Percentiles rank a stretch among this genome's conserved stretches.
phyloP scores from a whole-genome alignment of 2,888 invertebrate genomes.

The Himalopsyche tibetana region DNA sequence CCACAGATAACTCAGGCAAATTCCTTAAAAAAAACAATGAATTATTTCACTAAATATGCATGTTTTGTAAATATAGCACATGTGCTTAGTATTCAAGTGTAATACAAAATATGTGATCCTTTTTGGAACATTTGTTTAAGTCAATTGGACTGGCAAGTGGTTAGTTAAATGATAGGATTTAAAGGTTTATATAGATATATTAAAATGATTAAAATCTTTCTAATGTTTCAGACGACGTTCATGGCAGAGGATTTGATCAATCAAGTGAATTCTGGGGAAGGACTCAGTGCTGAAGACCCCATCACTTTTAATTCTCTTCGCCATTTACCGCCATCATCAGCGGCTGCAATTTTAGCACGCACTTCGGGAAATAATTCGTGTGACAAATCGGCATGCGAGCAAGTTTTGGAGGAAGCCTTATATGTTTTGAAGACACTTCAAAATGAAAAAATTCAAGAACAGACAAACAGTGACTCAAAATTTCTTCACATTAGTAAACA shows the following conservation, averaged over 20 bases:
- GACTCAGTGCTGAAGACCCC: constrained; percentile 23
- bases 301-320: constrained; percentile 17
- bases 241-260: constrained; percentile 47
- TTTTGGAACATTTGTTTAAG: no score
- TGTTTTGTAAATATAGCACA: no score
- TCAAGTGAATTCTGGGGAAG: constrained; percentile 3
- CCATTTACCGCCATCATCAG: not conserved
- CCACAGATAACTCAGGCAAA: no score
- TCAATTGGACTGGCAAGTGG: no score
- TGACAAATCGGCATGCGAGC: constrained; percentile 57
- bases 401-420: constrained; percentile 51
- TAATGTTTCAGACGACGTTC: constrained; percentile 44
- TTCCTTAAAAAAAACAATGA: no score
- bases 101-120: no score
- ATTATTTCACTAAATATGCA: no score
- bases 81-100: no score
- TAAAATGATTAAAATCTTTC: not conserved
- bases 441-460: constrained; percentile 51
- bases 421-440: constrained; percentile 51
- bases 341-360: not conserved
- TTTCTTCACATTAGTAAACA: constrained; percentile 54
- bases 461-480: constrained; percentile 40
- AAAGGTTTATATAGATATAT: not conserved
- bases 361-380: not conserved
- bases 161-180: no score